These are phyloP conservation scores for Neopipo cinnamomea DNA, from an alignment of 2,113 vertebrate species.

Conservation along the genomic window DNA sequence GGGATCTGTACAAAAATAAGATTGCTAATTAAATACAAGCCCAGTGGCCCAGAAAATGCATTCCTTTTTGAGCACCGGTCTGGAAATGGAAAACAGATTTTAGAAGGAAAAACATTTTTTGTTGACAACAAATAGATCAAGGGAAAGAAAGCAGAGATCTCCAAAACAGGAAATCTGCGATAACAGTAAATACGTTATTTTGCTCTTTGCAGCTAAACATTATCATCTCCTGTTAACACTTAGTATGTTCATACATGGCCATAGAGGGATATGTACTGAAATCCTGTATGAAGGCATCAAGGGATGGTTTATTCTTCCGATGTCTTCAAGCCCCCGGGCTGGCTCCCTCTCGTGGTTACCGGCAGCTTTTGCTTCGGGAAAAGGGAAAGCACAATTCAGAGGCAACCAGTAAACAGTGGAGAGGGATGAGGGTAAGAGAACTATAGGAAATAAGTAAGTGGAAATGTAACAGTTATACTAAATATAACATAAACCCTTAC, in stretches of 20 bases:
- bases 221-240: background rate
- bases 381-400: background rate
- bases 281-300: fast-evolving
- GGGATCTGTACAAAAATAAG: background rate
- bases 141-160: background rate
- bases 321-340: background rate
- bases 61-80: background rate
- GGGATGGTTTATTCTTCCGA: background rate
- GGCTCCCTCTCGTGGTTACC: slow-evolving; percentile 49
- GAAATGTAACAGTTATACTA: background rate
- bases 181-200: background rate
- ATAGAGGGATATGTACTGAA: background rate
- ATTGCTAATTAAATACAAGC: background rate
- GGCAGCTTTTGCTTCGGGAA: background rate
- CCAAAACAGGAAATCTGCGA: background rate
- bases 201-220: background rate
- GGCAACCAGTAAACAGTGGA: background rate
- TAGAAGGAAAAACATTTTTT: background rate
- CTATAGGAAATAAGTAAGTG: background rate
- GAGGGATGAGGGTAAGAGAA: background rate
- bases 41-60: background rate
- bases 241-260: too few species aligned
- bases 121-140: background rate
- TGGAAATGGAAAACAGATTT: background rate
- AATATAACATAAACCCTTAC: background rate